These are phyloP conservation scores for Sarcophaga rosellei DNA, from an alignment of 2,888 invertebrate species.

Conservation along the genomic window DNA sequence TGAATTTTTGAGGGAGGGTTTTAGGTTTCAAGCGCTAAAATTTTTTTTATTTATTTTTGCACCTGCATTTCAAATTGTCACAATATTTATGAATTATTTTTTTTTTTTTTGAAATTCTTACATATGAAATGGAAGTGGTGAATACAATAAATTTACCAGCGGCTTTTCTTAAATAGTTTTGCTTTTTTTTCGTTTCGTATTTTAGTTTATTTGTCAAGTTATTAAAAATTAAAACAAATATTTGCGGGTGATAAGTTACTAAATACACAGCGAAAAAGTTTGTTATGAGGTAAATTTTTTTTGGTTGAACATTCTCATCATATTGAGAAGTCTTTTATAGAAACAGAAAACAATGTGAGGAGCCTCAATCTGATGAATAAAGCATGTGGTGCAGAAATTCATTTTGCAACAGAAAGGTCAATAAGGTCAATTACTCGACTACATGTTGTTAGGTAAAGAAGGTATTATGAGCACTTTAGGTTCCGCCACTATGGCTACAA, in stretches of 20 bases:
- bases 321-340: neutral
- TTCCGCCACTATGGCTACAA: too few relatives aligned
- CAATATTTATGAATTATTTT: slow-evolving; percentile 44
- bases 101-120: neutral
- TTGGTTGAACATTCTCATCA: neutral
- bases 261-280: too few relatives aligned
- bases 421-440: too few relatives aligned
- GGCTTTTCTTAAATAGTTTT: slow-evolving; percentile 40
- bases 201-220: neutral
- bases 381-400: too few relatives aligned
- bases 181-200: neutral
- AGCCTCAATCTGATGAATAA: too few relatives aligned
- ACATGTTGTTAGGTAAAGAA: too few relatives aligned
- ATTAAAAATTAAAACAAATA: neutral
- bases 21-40: slow-evolving; percentile 30
- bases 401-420: too few relatives aligned
- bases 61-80: slow-evolving; percentile 65
- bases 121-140: neutral
- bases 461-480: too few relatives aligned
- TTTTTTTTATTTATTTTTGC: slow-evolving; percentile 53
- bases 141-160: slow-evolving; percentile 24
- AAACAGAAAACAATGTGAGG: neutral
- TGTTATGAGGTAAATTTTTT: too few relatives aligned
- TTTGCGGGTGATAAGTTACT: slow-evolving; percentile 10
- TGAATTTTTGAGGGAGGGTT: slow-evolving; percentile 64